A percentile compares a stretch with the other conserved stretches of the same genome.
Evolutionary conservation across 2,888 invertebrate species (phyloP).

Genomic region (Cosmopolites sordidus): DNA sequence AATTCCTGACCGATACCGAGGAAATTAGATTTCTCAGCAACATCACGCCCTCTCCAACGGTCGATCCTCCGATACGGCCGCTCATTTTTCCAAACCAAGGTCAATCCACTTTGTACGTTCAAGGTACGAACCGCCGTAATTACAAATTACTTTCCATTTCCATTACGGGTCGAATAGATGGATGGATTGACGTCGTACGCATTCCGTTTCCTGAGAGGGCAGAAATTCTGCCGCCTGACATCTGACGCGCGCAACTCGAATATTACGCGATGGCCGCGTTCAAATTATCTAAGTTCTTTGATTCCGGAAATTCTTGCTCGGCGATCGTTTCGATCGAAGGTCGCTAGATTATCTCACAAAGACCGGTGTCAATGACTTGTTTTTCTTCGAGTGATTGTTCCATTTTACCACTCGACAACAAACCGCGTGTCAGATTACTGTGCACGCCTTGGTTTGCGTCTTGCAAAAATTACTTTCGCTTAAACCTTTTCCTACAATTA

Average conservation of each 20-base stretch:
- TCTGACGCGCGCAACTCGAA: background rate
- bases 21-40: too few species aligned
- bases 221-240: background rate
- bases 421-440: too few species aligned
- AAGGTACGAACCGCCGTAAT: slow-evolving; percentile 21
- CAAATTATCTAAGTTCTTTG: background rate
- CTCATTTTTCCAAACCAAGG: slow-evolving; percentile 10
- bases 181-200: background rate
- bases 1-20: too few species aligned
- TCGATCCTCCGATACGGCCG: too few species aligned
- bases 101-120: slow-evolving; percentile 16
- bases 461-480: too few species aligned
- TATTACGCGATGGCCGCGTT: background rate
- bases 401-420: too few species aligned
- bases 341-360: background rate
- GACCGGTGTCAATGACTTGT: background rate
- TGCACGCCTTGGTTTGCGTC: too few species aligned
- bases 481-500: too few species aligned
- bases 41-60: too few species aligned
- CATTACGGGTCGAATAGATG: slow-evolving; percentile 10
- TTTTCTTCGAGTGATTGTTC: background rate
- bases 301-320: background rate
- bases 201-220: background rate
- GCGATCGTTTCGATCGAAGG: background rate
- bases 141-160: slow-evolving; percentile 27